Evolutionary conservation across 2,888 invertebrate species (phyloP), one percentile per base, ranked within the genome.

Genomic region (Gymnoscelis rufifasciata): DNA sequence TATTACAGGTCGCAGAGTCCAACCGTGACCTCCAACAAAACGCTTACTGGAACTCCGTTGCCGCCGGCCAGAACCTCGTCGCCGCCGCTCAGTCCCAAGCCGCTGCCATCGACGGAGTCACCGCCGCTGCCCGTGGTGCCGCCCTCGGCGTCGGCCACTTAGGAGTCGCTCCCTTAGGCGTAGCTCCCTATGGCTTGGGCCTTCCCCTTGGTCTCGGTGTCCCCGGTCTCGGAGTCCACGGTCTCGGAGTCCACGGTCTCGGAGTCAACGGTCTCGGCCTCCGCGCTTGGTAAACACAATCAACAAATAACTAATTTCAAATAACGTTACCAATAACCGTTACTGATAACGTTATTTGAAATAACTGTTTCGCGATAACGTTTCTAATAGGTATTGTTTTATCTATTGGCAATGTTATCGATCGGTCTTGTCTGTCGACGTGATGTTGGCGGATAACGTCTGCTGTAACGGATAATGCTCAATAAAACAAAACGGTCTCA

Each of bases 41-140:
- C 68, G 74, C 76, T 0, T 86, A 83, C 78, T 87, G 87, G 87
- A 79, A 79, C 58, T 65, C 64, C 19, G 60, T 88, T 1, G 83
- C 87, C 47, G 84, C 84, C 14, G 66, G 69, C 59, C 87, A 87
- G 66, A 83, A 80, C 68, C 59, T 64, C 30, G 84, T 87, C 7
- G 87, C 87, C 49, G 87, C 84, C 37, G 87, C 83, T 13, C 87
- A 87, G 50, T 78, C 82, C 44, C 82, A 83, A n/a, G 79, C 78
- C 15, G 87, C 87, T 30, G 87, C 86, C 30, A 42, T 71, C 11
- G 73, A 60, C 60, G 86, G 84, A 8, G 70, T 62, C 43, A 75
- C 59, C 19, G 83, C 78, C 38, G 71, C 64, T 44, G 52, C 43
- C 37, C 55, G 53, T 28, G 61, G 59, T 39, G 64, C 64, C 37